Evolutionary conservation across 1,140 invertebrate genomes (phyloP).

Genomic region (Charaxes varanes): DNA sequence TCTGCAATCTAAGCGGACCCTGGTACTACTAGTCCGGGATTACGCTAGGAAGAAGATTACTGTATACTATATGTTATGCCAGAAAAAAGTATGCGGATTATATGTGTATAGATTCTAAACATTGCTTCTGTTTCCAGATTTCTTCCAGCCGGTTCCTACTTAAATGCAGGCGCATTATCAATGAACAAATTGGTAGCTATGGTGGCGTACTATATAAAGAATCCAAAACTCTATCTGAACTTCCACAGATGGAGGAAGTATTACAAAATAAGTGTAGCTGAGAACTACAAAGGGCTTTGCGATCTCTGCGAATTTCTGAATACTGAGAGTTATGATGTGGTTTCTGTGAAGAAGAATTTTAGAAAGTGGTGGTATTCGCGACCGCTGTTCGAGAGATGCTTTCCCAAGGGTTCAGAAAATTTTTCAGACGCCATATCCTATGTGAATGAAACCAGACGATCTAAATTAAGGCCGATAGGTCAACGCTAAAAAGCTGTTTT

Average conservation of each 20-base stretch:
- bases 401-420: slow-evolving; percentile 28
- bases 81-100: no score
- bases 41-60: no score
- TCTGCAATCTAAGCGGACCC: no score
- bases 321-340: slow-evolving; percentile 14
- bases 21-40: no score
- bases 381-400: slow-evolving; percentile 28
- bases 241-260: slow-evolving; percentile 43
- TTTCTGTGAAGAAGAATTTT: slow-evolving; percentile 31
- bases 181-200: slow-evolving; percentile 30
- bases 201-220: slow-evolving; percentile 35
- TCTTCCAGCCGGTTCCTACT: slow-evolving; percentile 52
- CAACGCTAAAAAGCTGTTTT: no score
- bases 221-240: slow-evolving; percentile 32
- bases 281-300: slow-evolving; percentile 33
- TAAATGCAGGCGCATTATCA: slow-evolving; percentile 26
- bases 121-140: no score
- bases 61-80: no score
- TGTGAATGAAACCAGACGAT: slow-evolving; percentile 22
- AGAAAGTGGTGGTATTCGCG: slow-evolving; percentile 48
- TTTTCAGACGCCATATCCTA: slow-evolving; percentile 23
- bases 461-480: no score
- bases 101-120: no score
- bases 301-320: slow-evolving; percentile 43
- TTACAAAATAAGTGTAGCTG: slow-evolving; percentile 32